phyloP scores from a whole-genome alignment of 2,113 vertebrate genomes.

The Illadopsis cleaveri region DNA sequence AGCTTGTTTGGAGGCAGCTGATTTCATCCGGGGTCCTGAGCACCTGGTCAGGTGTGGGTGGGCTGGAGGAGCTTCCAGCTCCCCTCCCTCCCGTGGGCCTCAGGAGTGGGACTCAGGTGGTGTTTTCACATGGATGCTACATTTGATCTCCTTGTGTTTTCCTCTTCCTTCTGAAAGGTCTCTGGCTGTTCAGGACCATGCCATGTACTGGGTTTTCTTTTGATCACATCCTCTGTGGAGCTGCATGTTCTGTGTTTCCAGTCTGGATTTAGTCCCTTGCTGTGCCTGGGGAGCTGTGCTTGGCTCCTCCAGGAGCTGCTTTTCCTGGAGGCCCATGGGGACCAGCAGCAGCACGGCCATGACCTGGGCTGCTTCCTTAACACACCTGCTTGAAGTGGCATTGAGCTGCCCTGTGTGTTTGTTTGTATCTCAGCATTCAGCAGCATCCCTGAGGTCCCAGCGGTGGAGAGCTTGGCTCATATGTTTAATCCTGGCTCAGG shows the following conservation, averaged over 20 bases:
- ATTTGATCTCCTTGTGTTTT: background rate
- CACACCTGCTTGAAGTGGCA: background rate
- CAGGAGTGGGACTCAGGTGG: background rate
- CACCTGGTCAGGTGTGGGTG: background rate
- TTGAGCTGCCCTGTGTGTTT: background rate
- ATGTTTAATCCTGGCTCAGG: background rate
- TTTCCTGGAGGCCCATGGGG: fast-evolving
- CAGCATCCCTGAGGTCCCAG: background rate
- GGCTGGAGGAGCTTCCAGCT: background rate
- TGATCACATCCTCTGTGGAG: background rate
- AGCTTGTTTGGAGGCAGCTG: background rate
- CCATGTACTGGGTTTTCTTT: background rate
- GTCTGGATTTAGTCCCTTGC: background rate
- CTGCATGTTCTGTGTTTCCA: background rate
- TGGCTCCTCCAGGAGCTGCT: background rate
- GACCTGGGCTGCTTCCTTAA: background rate
- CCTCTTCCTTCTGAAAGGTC: background rate
- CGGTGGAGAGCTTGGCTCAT: background rate
- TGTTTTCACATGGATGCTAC: fast-evolving
- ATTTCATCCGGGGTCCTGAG: background rate
- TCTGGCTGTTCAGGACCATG: fast-evolving
- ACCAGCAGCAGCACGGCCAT: background rate
- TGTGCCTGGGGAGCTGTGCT: background rate
- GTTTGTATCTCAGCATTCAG: background rate
- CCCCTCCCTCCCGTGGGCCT: background rate